A percentile compares a stretch with the other conserved stretches of the same genome.
These are phyloP conservation scores for Phainopepla nitens DNA, from an alignment of 2,113 vertebrate genomes.

Conservation along the genomic window DNA sequence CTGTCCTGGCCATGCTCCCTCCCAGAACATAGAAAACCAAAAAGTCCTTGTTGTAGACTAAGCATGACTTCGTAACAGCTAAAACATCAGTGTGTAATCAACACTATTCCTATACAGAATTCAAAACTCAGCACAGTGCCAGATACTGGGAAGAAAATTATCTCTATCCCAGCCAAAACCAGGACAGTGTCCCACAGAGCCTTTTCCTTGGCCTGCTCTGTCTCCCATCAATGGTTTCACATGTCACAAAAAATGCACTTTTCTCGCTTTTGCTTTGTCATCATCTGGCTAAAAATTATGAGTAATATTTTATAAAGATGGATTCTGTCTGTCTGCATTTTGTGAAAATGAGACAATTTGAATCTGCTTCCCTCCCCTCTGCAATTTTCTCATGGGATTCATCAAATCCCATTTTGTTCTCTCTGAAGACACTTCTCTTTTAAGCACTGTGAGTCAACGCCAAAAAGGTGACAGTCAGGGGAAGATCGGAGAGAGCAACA, in stretches of 20 bases:
- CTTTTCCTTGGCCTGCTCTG: background rate
- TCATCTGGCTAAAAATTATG: background rate
- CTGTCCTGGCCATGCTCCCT: background rate
- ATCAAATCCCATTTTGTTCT: constrained; percentile 34
- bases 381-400: background rate
- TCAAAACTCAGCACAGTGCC: background rate
- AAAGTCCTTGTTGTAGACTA: background rate
- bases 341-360: background rate
- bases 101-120: background rate
- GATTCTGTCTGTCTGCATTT: background rate
- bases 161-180: background rate
- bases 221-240: background rate
- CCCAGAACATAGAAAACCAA: background rate
- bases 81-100: background rate
- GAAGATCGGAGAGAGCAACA: background rate
- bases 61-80: accelerated
- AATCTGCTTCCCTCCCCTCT: background rate
- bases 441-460: background rate
- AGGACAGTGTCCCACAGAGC: background rate
- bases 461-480: background rate
- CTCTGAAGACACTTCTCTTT: background rate
- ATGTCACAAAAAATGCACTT: background rate
- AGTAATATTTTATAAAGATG: background rate
- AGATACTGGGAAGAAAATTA: background rate
- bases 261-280: background rate